Evolutionary conservation across 2,888 invertebrate genomes (phyloP).

Genomic region (Rosalia funebris): DNA sequence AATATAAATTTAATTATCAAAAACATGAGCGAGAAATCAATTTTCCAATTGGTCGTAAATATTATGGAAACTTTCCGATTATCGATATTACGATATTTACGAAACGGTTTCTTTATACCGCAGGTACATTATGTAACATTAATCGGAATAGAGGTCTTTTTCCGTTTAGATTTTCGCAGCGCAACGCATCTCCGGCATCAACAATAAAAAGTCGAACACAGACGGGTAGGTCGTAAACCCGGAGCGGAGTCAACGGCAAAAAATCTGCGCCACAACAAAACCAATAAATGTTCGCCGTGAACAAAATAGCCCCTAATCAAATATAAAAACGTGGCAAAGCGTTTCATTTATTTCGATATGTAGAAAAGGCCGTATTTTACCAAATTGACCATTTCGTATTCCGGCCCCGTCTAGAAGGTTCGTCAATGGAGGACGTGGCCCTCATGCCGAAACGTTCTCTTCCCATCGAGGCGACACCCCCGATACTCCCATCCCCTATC

Average conservation of each 20-base stretch:
- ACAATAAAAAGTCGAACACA: constrained; percentile 25
- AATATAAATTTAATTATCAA: too few relatives aligned
- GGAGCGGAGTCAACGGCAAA: constrained; percentile 1
- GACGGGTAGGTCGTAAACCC: constrained; percentile 26
- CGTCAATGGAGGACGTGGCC: constrained; percentile 24
- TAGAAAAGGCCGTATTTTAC: constrained; percentile 9
- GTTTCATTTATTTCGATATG: constrained; percentile 27
- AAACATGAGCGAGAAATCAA: too few relatives aligned
- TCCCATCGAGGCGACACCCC: constrained; percentile 7
- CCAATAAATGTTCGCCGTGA: constrained; percentile 24
- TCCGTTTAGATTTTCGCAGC: constrained; percentile 14
- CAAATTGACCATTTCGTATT: constrained; percentile 20
- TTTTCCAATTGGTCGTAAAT: too few relatives aligned
- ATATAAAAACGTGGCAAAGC: constrained; percentile 26
- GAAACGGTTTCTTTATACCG: too few relatives aligned
- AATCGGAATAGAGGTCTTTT: constrained; percentile 8
- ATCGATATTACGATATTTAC: too few relatives aligned
- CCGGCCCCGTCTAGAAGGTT: constrained; percentile 11
- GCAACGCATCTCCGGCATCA: background rate
- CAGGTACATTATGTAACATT: too few relatives aligned
- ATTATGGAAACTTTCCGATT: too few relatives aligned
- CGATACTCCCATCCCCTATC: background rate
- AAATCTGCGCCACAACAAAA: constrained; percentile 24
- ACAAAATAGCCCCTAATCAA: constrained; percentile 27
- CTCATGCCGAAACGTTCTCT: constrained; percentile 11